Percentiles rank a stretch among this genome's conserved stretches.
These are phyloP conservation scores for Drosophila willistoni DNA, from an alignment of 1,140 invertebrate genomes.

Conservation along the genomic window DNA sequence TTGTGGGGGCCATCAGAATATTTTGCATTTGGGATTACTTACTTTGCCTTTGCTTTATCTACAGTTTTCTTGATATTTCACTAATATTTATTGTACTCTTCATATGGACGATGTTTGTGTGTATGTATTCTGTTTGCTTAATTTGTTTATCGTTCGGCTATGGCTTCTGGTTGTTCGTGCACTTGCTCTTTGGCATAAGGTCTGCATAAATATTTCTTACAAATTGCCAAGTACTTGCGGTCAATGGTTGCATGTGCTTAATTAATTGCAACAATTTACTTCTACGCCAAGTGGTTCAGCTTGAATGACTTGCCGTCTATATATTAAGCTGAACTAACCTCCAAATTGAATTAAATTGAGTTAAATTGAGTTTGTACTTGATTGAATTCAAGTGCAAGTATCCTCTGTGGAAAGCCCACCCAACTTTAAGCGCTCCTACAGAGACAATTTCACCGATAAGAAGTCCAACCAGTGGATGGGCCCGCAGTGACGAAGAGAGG, in stretches of 20 bases:
- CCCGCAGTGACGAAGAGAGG: too few relatives aligned
- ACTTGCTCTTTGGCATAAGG: constrained; percentile 10
- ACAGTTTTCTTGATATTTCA: background rate
- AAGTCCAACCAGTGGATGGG: too few relatives aligned
- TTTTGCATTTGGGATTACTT: background rate
- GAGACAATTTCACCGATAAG: too few relatives aligned
- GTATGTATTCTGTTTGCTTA: background rate
- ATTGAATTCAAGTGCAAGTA: constrained; percentile 32
- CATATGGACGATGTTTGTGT: background rate
- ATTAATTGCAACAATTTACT: constrained; percentile 64
- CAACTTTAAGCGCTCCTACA: too few relatives aligned
- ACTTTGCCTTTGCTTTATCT: background rate
- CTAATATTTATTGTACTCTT: constrained; percentile 9
- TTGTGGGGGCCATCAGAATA: background rate
- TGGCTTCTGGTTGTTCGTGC: background rate
- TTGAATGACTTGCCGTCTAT: constrained; percentile 31
- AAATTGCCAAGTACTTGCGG: constrained; percentile 12
- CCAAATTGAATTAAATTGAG: constrained; percentile 6
- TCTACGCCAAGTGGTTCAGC: constrained; percentile 37
- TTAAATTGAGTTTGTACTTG: constrained; percentile 33
- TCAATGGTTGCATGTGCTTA: constrained; percentile 55
- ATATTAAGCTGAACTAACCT: background rate
- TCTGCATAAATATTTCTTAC: constrained; percentile 15
- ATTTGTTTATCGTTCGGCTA: constrained; percentile 5
- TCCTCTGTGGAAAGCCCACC: too few relatives aligned